Evolutionary conservation across 2,888 invertebrate species (phyloP), one percentile per base, ranked within the genome.

Genomic region (Agrotis ipsilon): DNA sequence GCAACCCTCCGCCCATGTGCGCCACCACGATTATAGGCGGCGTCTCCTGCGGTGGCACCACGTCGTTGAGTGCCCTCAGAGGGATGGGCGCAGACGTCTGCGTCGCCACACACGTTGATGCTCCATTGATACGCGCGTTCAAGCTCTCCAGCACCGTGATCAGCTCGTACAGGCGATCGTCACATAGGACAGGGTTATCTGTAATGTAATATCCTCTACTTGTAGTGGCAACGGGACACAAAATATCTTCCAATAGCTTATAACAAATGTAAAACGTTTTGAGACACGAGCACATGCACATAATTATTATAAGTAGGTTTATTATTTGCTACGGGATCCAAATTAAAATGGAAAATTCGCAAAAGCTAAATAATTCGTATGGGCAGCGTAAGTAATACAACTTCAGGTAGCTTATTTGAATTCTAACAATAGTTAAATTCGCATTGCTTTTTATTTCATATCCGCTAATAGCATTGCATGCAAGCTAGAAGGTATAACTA

Each of bases 181-280:
- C 98, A 90, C 98, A 98, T 80, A 98, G 93, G 71, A 98, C 97
- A 62, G 98, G 98, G 93, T 98, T 98, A 90, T 98, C 98, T 98
- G 96, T 1, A 96, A 96, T 49, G 48, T 27, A 82, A 80, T 73
- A 57, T 74, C 66, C 78, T 72, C 83, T 68, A 80, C 66, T 83
- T 83, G 64, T 66, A 60, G 46, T 54, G 45, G 51, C 61, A 60
- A 63, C 32, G 48, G 24, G 51, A 48, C 51, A 49, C 24, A 54
- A 45, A 46, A 61, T 48, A 43, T 19, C 19, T 60, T 51, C 32
- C 48, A 55, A 65, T 62, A 66, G 55, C 27, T 48, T 58, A 7
- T 70, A 16, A n/a, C 19, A 16, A 51, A 43, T 24, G 13, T 46
- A 24, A 18, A 7, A 58, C 18, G 18, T 11, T 46, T 14, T 2